Evolutionary conservation across 2,888 invertebrate genomes (phyloP).

Genomic region (Schizotus pectinicornis): DNA sequence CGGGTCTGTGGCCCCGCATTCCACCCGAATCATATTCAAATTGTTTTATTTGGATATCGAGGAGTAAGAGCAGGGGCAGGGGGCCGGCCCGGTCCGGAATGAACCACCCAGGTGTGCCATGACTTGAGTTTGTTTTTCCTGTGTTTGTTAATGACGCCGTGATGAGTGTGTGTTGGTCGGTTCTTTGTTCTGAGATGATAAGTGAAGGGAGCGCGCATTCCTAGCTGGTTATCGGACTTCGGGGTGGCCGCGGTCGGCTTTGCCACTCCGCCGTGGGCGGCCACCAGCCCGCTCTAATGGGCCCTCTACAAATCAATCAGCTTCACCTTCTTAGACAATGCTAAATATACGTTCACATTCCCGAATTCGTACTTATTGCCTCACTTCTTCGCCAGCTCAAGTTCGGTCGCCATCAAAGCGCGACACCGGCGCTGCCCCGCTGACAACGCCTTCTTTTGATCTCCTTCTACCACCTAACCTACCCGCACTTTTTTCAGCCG

Average conservation of each 20-base stretch:
- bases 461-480: neutral
- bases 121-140: slow-evolving; percentile 57
- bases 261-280: slow-evolving; percentile 51
- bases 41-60: slow-evolving; percentile 44
- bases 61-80: slow-evolving; percentile 29
- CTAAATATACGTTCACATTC: slow-evolving; percentile 21
- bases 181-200: slow-evolving; percentile 45
- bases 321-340: slow-evolving; percentile 21
- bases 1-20: slow-evolving; percentile 56
- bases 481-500: neutral
- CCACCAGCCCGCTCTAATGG: slow-evolving; percentile 49
- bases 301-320: slow-evolving; percentile 57
- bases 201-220: slow-evolving; percentile 37
- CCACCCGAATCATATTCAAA: slow-evolving; percentile 52
- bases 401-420: neutral
- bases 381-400: neutral
- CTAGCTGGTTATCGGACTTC: slow-evolving; percentile 54
- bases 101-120: slow-evolving; percentile 58
- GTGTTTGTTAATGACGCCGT: slow-evolving; percentile 59
- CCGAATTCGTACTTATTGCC: slow-evolving; percentile 26
- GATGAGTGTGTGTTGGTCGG: slow-evolving; percentile 55
- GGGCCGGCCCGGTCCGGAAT: slow-evolving; percentile 21
- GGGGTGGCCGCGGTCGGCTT: slow-evolving; percentile 50
- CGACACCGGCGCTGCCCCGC: neutral
- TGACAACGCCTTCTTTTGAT: neutral